Evolutionary conservation across 2,797 vertebrate species (phyloP).

Genomic region (Sciurus vulgaris): DNA sequence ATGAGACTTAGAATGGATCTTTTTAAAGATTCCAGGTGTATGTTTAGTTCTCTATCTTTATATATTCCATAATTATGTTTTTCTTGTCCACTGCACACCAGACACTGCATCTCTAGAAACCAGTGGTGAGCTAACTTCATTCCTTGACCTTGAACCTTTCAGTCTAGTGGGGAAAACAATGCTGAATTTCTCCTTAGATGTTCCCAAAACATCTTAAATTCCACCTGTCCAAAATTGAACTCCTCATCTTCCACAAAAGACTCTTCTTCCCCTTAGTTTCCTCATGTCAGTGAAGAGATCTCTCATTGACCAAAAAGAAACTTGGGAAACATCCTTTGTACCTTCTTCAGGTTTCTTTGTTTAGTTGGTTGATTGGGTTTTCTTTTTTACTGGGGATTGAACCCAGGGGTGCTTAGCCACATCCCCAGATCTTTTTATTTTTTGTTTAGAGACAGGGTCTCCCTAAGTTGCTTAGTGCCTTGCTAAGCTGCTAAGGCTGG

Average conservation of each 20-base stretch:
- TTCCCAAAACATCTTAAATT: neutral
- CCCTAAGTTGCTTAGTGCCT: too few species aligned
- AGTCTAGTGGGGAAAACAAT: neutral
- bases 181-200: neutral
- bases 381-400: too few species aligned
- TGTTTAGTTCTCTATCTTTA: slow-evolving; percentile 46
- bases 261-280: neutral
- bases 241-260: neutral
- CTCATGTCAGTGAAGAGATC: slow-evolving; percentile 13
- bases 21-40: neutral
- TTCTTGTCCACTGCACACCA: neutral
- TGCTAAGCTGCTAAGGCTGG: too few species aligned
- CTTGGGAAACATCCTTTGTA: neutral
- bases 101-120: neutral
- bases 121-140: neutral
- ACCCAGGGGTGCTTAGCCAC: too few species aligned
- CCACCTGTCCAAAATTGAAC: neutral
- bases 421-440: too few species aligned
- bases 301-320: neutral
- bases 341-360: neutral
- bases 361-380: too few species aligned
- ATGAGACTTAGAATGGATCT: slow-evolving; percentile 9
- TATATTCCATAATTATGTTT: neutral
- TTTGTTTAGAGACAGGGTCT: too few species aligned
- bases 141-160: neutral